A percentile compares a stretch with the other conserved stretches of the same genome.
phyloP scores from a whole-genome alignment of 92 coral and sea anemone species.

The Siderastrea radians region DNA sequence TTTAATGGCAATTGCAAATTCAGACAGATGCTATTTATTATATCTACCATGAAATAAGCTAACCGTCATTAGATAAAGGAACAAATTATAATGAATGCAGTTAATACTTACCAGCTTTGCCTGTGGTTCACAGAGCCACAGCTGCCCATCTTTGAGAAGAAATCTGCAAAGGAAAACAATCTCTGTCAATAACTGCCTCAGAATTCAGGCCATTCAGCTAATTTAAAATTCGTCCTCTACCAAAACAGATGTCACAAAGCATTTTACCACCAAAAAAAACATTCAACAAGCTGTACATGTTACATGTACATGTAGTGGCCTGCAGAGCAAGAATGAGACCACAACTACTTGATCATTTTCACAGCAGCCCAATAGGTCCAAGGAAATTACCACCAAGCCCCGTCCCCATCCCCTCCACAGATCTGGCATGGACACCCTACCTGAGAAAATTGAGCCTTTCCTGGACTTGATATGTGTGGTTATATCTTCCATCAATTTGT shows the following conservation, averaged over 20 bases:
- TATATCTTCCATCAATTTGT: constrained; percentile 91
- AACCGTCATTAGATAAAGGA: too few species aligned
- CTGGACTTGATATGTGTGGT: constrained; percentile 95
- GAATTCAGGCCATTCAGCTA: too few species aligned
- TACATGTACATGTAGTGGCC: too few species aligned
- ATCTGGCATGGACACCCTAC: constrained; percentile 1
- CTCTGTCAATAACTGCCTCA: too few species aligned
- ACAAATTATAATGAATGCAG: background rate
- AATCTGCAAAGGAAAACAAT: constrained; percentile 62
- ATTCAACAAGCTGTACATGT: too few species aligned
- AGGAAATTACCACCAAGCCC: background rate
- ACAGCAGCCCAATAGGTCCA: background rate
- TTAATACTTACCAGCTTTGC: constrained; percentile 88
- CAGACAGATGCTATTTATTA: background rate
- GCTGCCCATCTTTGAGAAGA: constrained; percentile 97
- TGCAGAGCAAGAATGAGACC: too few species aligned
- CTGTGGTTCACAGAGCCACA: constrained; percentile 97
- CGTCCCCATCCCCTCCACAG: background rate
- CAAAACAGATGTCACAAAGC: too few species aligned
- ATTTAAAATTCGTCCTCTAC: too few species aligned
- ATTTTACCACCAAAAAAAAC: too few species aligned
- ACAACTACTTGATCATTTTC: too few species aligned
- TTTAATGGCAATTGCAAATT: too few species aligned
- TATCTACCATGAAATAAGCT: background rate
- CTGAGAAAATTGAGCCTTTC: constrained; percentile 87